Percentiles rank a stretch among this genome's conserved stretches.
Conservation (phyloP, 2,113 vertebrate genomes). For the Eulemur rufifrons region DNA sequence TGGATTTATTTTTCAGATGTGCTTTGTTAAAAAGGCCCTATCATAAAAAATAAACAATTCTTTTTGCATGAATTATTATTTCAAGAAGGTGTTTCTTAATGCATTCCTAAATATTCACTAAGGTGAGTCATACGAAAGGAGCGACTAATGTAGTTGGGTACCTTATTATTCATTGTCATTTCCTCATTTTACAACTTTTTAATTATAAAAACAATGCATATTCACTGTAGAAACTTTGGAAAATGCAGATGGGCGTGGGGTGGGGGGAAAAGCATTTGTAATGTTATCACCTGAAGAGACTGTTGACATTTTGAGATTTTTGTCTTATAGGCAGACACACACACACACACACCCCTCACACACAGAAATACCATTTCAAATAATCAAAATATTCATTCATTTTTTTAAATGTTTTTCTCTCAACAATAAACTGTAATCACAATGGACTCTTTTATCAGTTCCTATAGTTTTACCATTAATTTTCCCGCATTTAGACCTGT, state of each 20-base stretch:
- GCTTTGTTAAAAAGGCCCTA: constrained; percentile 22
- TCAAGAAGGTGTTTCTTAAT: constrained; percentile 35
- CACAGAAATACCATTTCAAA: neutral
- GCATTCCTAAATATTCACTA: constrained; percentile 15
- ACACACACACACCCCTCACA: neutral
- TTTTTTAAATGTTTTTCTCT: neutral
- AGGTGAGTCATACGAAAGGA: neutral
- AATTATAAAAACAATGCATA: neutral
- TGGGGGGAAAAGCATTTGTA: neutral
- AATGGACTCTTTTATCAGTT: neutral
- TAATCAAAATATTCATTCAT: neutral
- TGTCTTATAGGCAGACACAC: neutral
- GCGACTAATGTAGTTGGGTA: neutral
- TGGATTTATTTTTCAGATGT: constrained; percentile 41
- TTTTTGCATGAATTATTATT: constrained; percentile 14
- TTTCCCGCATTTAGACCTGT: neutral
- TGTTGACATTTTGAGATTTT: constrained; percentile 23
- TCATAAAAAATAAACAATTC: constrained; percentile 33
- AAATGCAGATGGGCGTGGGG: neutral
- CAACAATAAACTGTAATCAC: neutral
- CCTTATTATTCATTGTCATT: neutral
- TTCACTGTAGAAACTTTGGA: neutral
- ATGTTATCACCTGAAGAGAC: neutral
- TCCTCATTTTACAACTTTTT: constrained; percentile 12
- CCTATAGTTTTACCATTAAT: neutral